A percentile compares a stretch with the other conserved stretches of the same genome.
Evolutionary conservation across 2,113 vertebrate genomes (phyloP).

Genomic region (Pangasianodon hypophthalmus): DNA sequence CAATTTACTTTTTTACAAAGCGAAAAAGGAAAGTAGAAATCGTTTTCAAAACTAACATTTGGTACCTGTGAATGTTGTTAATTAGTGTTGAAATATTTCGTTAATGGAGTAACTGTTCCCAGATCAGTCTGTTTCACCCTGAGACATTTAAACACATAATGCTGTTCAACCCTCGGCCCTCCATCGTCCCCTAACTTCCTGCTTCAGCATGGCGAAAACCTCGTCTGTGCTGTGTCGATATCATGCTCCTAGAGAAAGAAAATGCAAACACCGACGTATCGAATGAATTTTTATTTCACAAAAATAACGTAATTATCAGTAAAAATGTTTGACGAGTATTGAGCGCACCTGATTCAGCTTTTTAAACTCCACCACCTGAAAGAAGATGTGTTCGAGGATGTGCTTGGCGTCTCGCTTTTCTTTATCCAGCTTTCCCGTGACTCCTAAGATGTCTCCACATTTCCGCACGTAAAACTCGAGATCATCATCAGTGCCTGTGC

Average conservation of each 20-base stretch:
- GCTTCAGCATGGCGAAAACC: slow-evolving; percentile 60
- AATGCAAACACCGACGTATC: background rate
- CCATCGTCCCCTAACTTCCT: background rate
- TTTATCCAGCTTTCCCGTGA: slow-evolving; percentile 85
- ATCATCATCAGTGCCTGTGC: slow-evolving; percentile 89
- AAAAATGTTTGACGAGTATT: background rate
- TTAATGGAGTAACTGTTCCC: background rate
- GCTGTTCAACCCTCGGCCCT: background rate
- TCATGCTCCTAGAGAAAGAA: slow-evolving; percentile 79
- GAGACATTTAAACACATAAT: background rate
- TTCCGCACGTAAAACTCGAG: slow-evolving; percentile 93
- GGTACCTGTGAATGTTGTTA: background rate
- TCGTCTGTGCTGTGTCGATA: slow-evolving; percentile 76
- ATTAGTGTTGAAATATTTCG: background rate
- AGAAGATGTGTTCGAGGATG: slow-evolving; percentile 93
- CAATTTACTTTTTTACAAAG: background rate
- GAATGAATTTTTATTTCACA: background rate
- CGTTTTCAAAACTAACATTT: background rate
- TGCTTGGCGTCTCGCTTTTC: slow-evolving; percentile 89
- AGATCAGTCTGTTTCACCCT: background rate
- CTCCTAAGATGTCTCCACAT: slow-evolving; percentile 91
- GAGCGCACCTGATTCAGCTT: slow-evolving; percentile 90
- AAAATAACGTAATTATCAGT: background rate
- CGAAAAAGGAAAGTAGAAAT: background rate
- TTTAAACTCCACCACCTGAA: slow-evolving; percentile 97